Conservation (phyloP, 1,140 invertebrate genomes). For the Drosophila willistoni region DNA sequence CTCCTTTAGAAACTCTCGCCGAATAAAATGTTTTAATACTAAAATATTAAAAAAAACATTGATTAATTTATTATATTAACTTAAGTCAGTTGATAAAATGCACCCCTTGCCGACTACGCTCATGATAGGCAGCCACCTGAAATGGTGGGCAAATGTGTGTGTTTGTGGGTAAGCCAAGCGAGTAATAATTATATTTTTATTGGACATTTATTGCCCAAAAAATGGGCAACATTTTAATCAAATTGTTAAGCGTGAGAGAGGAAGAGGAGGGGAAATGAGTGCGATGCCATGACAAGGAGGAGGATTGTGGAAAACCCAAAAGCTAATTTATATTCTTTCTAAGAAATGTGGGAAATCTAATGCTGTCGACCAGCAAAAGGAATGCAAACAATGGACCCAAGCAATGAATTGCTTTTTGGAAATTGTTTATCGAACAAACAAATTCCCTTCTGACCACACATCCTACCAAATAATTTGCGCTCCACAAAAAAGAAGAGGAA, state of each 20-base stretch:
- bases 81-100: too few species aligned
- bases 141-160: slow-evolving; percentile 37
- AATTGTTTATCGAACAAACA: slow-evolving; percentile 55
- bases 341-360: slow-evolving; percentile 17
- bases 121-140: slow-evolving; percentile 9
- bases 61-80: too few species aligned
- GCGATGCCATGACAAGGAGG: background rate
- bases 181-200: slow-evolving; percentile 83
- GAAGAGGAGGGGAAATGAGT: background rate
- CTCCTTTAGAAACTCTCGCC: too few species aligned
- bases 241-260: slow-evolving; percentile 32
- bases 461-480: slow-evolving; percentile 43
- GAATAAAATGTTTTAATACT: too few species aligned
- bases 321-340: slow-evolving; percentile 58
- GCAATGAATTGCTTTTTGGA: slow-evolving; percentile 52
- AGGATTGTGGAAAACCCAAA: background rate
- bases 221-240: slow-evolving; percentile 77
- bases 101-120: background rate
- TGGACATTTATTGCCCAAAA: slow-evolving; percentile 78
- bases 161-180: slow-evolving; percentile 43
- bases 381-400: slow-evolving; percentile 25
- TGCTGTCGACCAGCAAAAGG: slow-evolving; percentile 17
- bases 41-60: too few species aligned
- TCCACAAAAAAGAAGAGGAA: slow-evolving; percentile 12
- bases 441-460: slow-evolving; percentile 13